phyloP scores from a whole-genome alignment of 2,888 invertebrate genomes.

The Campaea margaritaria region DNA sequence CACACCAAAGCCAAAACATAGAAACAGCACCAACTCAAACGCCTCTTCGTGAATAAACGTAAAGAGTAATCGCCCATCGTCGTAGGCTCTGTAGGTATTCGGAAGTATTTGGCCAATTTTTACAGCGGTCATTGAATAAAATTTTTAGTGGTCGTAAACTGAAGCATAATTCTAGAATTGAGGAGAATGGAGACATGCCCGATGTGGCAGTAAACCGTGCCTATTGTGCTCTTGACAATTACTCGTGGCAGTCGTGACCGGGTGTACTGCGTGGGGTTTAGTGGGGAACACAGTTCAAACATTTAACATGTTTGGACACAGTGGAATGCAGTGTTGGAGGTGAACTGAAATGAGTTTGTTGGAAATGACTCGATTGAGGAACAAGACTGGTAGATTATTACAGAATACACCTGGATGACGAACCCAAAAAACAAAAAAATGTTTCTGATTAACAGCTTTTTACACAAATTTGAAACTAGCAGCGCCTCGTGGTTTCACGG shows the following conservation, averaged over 20 bases:
- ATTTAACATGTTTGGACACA: background rate
- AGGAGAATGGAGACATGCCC: constrained; percentile 10
- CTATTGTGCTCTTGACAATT: constrained; percentile 10
- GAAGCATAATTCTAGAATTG: constrained; percentile 5
- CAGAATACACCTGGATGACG: no score
- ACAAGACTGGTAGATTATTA: no score
- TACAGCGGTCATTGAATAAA: constrained; percentile 31
- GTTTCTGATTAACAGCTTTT: no score
- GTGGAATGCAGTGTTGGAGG: background rate
- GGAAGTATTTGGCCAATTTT: constrained; percentile 24
- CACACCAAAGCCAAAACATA: background rate
- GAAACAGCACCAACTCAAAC: constrained; percentile 19
- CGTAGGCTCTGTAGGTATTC: constrained; percentile 10
- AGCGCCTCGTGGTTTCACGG: no score
- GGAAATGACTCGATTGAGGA: no score
- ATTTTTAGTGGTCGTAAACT: constrained; percentile 23
- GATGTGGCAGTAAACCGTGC: constrained; percentile 6
- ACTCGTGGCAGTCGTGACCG: constrained; percentile 1
- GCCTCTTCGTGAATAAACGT: constrained; percentile 21
- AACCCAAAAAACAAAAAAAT: no score
- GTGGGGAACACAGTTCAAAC: background rate
- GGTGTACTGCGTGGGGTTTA: background rate
- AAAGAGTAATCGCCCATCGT: constrained; percentile 22
- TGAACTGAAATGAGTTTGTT: background rate
- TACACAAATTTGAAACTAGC: no score